phyloP scores from a whole-genome alignment of 2,888 invertebrate genomes.

The Drosophila mayaguana region DNA sequence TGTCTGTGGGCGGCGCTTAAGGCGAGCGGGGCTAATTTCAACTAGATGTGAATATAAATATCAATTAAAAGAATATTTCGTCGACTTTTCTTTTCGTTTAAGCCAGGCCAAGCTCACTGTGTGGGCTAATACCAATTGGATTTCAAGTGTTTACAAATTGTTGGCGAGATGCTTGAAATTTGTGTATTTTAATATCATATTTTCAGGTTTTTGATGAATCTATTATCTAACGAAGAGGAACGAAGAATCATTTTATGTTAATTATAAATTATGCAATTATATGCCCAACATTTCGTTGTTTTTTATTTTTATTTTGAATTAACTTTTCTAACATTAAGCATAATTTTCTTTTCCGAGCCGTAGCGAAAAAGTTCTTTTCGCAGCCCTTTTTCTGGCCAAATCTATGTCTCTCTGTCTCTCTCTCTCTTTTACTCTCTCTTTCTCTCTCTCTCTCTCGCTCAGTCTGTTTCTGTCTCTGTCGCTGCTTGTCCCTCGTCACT shows the following conservation, averaged over 20 bases:
- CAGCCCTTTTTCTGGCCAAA: constrained; percentile 37
- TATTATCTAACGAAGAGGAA: background rate
- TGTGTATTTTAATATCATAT: background rate
- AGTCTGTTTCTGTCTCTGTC: constrained; percentile 18
- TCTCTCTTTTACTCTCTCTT: background rate
- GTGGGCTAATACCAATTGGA: background rate
- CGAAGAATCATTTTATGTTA: constrained; percentile 9
- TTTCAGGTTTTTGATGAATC: background rate
- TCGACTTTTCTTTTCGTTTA: too few species aligned
- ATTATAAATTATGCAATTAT: constrained; percentile 46
- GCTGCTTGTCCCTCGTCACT: constrained; percentile 65
- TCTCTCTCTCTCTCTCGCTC: background rate
- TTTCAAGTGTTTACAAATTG: background rate
- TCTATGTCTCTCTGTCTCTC: background rate
- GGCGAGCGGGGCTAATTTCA: constrained; percentile 20
- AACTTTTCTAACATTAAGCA: constrained; percentile 37
- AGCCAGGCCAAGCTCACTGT: background rate
- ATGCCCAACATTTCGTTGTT: constrained; percentile 6
- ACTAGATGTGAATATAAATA: constrained; percentile 3
- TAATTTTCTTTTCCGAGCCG: constrained; percentile 30
- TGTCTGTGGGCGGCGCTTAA: constrained; percentile 25
- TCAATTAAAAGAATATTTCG: constrained; percentile 7
- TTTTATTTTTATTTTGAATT: background rate
- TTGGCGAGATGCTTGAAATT: background rate
- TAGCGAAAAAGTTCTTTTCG: constrained; percentile 39